These are phyloP conservation scores for Flexamia atlantica DNA, from an alignment of 2,888 invertebrate genomes.

Conservation along the genomic window DNA sequence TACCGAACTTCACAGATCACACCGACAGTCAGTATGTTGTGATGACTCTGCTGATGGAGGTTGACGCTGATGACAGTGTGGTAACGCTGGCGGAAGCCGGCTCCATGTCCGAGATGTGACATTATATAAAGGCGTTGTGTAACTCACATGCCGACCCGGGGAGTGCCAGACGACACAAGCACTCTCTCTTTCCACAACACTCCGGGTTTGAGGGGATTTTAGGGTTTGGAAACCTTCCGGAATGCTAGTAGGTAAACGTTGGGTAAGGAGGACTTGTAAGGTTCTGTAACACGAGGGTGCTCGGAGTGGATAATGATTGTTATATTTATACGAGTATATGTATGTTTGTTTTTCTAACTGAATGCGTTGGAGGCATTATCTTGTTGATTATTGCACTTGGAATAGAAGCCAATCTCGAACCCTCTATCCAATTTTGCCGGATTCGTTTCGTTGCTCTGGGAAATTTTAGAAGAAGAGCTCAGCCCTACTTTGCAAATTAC, in stretches of 20 bases:
- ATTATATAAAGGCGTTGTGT: constrained; percentile 55
- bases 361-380: too few relatives aligned
- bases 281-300: too few relatives aligned
- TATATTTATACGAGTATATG: too few relatives aligned
- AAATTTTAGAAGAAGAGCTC: too few relatives aligned
- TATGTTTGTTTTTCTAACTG: too few relatives aligned
- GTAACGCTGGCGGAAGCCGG: constrained; percentile 31
- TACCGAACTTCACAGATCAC: background rate
- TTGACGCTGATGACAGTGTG: constrained; percentile 1
- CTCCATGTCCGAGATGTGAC: constrained; percentile 55
- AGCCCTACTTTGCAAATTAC: too few relatives aligned
- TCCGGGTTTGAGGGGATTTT: constrained; percentile 21
- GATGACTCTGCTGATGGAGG: background rate
- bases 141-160: constrained; percentile 50
- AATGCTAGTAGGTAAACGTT: background rate
- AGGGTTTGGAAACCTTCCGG: constrained; percentile 23
- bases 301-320: too few relatives aligned
- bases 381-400: too few relatives aligned
- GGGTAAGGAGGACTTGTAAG: too few relatives aligned
- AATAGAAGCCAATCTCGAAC: too few relatives aligned
- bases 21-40: background rate
- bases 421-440: too few relatives aligned
- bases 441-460: too few relatives aligned
- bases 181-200: constrained; percentile 26
- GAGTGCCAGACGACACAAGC: constrained; percentile 46